These are phyloP conservation scores for Chiroxiphia lanceolata DNA, from an alignment of 2,797 vertebrate species.

Conservation along the genomic window DNA sequence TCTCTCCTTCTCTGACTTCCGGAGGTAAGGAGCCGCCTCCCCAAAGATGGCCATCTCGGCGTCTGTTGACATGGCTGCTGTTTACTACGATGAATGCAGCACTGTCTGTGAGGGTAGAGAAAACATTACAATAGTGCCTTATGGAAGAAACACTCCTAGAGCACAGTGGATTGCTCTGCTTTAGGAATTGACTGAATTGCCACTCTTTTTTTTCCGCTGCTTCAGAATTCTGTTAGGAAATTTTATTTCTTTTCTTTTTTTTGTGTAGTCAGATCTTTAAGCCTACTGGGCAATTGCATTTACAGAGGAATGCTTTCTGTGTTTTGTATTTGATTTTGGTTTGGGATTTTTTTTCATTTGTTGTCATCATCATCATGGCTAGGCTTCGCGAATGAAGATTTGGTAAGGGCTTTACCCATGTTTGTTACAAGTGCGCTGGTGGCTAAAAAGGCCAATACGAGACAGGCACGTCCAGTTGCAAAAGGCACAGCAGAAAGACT, in stretches of 20 bases:
- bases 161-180: not conserved
- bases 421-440: too few species aligned
- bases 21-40: conserved; percentile 80
- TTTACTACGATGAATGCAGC: not conserved
- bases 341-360: too few species aligned
- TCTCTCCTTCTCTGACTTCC: conserved; percentile 85
- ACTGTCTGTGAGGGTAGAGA: not conserved
- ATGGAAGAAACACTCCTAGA: not conserved
- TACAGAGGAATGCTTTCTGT: not conserved
- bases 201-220: not conserved
- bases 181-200: not conserved
- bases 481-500: too few species aligned
- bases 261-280: not conserved
- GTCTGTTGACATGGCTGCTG: conserved; percentile 74
- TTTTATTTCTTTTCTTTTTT: not conserved
- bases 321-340: not conserved
- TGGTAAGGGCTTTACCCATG: too few species aligned
- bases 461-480: too few species aligned
- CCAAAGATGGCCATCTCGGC: conserved; percentile 83
- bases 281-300: fast-evolving
- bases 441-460: too few species aligned
- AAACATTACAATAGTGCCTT: too few species aligned
- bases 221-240: not conserved
- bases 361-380: too few species aligned
- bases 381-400: too few species aligned